A percentile compares a stretch with the other conserved stretches of the same genome.
Conservation (phyloP, 2,113 vertebrate genomes). For the Charina bottae region DNA sequence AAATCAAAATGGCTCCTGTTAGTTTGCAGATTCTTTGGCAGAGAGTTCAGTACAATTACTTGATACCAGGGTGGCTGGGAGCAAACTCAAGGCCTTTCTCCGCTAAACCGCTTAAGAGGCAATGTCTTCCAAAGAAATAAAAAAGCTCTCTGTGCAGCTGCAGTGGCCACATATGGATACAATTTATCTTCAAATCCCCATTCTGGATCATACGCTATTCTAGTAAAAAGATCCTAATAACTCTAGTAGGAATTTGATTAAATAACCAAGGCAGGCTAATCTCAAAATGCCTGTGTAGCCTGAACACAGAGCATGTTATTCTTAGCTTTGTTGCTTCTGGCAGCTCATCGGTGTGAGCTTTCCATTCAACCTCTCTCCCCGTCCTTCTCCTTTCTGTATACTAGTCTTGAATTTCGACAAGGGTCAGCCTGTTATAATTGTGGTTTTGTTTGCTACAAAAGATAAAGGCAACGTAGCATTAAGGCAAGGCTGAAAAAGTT, state of each 20-base stretch:
- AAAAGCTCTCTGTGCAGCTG: neutral
- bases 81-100: neutral
- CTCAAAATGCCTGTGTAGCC: constrained; percentile 55
- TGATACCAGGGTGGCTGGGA: too few relatives aligned
- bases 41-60: fast-evolving
- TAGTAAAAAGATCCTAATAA: constrained; percentile 45
- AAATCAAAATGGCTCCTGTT: neutral
- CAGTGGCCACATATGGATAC: neutral
- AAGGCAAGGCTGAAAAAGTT: constrained; percentile 53
- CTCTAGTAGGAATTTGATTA: constrained; percentile 66
- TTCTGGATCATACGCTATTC: neutral
- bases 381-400: constrained; percentile 32
- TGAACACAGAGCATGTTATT: constrained; percentile 54
- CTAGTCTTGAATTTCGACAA: constrained; percentile 61
- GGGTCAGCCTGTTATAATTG: constrained; percentile 51
- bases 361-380: constrained; percentile 19
- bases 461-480: constrained; percentile 44
- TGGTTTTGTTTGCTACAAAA: constrained; percentile 67
- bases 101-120: neutral
- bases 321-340: constrained; percentile 35
- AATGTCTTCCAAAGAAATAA: constrained; percentile 17
- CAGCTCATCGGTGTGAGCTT: constrained; percentile 33
- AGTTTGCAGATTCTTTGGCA: neutral
- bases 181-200: constrained; percentile 20
- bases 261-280: constrained; percentile 42